Evolutionary conservation across 2,797 vertebrate species (phyloP).

Genomic region (Cottoperca gobio): DNA sequence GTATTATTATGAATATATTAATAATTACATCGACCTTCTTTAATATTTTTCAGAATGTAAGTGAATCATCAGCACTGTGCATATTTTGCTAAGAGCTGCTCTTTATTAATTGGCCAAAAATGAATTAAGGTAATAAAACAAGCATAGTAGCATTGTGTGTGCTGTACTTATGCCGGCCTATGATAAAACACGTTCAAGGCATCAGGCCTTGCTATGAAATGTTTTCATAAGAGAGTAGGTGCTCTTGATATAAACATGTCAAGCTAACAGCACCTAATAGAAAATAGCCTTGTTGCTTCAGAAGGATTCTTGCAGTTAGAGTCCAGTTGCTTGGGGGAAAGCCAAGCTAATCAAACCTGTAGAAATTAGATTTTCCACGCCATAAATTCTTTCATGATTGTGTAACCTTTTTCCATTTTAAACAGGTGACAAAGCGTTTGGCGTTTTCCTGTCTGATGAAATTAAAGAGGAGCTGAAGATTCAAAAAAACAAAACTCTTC

Average conservation of each 20-base stretch:
- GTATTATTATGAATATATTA: too few species aligned
- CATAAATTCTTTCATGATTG: not conserved
- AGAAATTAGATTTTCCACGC: not conserved
- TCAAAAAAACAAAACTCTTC: constrained; percentile 91
- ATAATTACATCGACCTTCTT: not conserved
- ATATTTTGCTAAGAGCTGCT: accelerated
- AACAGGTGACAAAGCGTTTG: constrained; percentile 95
- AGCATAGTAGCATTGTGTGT: not conserved
- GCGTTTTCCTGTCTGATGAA: constrained; percentile 92
- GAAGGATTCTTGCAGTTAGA: not conserved
- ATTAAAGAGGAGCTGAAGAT: constrained; percentile 96
- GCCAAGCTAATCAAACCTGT: not conserved
- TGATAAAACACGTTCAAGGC: not conserved
- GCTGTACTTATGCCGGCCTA: too few species aligned
- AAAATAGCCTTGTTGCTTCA: not conserved
- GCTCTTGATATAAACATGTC: not conserved
- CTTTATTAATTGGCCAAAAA: too few species aligned
- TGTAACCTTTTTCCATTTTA: not conserved
- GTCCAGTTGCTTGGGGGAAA: not conserved
- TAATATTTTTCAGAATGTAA: not conserved
- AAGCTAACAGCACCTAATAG: not conserved
- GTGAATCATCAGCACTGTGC: not conserved
- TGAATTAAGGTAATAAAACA: not conserved
- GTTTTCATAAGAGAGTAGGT: not conserved
- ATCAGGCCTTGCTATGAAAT: not conserved